phyloP scores from a whole-genome alignment of 2,113 vertebrate species.

The Elephantulus edwardii region DNA sequence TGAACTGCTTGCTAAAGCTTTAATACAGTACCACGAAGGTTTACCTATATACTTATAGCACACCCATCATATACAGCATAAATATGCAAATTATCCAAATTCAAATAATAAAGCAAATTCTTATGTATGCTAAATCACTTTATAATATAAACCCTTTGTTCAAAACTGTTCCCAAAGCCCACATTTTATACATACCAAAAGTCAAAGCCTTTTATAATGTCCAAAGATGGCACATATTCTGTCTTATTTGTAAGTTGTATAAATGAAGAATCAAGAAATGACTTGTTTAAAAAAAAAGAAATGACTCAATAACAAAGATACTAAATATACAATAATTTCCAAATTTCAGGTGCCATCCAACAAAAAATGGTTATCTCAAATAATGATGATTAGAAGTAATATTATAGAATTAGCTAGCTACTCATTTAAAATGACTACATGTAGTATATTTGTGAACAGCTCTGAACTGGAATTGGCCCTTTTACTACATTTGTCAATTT shows the following conservation, averaged over 20 bases:
- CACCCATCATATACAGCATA: no score
- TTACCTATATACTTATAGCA: no score
- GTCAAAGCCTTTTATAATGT: not conserved
- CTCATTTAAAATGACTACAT: not conserved
- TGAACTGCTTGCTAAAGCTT: no score
- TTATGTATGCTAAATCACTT: not conserved
- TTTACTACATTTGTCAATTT: no score
- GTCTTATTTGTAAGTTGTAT: not conserved
- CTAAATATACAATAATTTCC: not conserved
- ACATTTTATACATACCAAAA: not conserved
- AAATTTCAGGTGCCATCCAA: not conserved
- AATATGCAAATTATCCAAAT: not conserved
- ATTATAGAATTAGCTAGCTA: not conserved
- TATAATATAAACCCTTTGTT: conserved; percentile 6
- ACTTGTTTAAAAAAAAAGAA: no score
- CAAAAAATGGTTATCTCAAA: not conserved
- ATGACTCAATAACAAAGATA: no score
- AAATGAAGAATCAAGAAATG: not conserved
- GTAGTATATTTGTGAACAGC: not conserved
- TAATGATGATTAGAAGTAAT: not conserved
- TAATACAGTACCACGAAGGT: no score
- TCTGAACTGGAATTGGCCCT: no score
- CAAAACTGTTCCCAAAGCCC: not conserved
- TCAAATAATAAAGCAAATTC: not conserved
- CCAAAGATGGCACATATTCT: not conserved